Evolutionary conservation across 2,797 vertebrate species (phyloP), one percentile per base, ranked within the genome.

Genomic region (Oryzias sinensis): DNA sequence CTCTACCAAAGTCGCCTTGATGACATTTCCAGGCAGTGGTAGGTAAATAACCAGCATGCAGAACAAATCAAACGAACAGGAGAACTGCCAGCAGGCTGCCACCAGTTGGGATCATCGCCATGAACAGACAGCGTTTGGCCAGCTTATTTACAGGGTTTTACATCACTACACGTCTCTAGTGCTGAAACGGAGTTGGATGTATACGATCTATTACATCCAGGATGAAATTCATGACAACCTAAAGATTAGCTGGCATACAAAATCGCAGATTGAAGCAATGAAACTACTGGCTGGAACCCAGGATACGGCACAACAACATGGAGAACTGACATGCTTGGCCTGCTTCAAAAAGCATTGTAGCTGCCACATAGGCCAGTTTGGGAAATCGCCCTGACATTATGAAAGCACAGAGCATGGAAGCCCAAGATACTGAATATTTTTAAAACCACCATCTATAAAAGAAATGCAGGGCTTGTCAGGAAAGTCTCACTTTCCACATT

Each of bases 1-100:
- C 15, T 20, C 59, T 52, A 62, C 55, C 59, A 65, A 65, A 70
- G 52, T 43, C 27, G 41, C 70, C 59, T 68, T 56, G 33, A 59
- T 84, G 85, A 78, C 82, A 80, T 80, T 85, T 86, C 53, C 59
- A 75, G 62, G 56, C 33, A 70, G 56, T 69, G 65, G 54, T 40
- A 70, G 62, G 79, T 76, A 84, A 84, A 86, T 81, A 85, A 79
- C 65, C 50, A 59, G 61, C 37, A 66, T 66, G 53, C 66, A 51
- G 54, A 62, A 72, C 78, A 79, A 80, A 58, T 37, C 33, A 37
- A 37, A 75, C 48, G 33, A 66, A 70, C 18, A 43, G 33, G 51
- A 80, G 52, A 77, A 52, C 61, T 68, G 62, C 81, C 67, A 79
- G 57, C 56, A 18, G 51, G 60, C 61, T 72, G 57, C 62, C 57